These are phyloP conservation scores for Marmota flaviventris DNA, from an alignment of 2,113 vertebrate species.

Conservation along the genomic window DNA sequence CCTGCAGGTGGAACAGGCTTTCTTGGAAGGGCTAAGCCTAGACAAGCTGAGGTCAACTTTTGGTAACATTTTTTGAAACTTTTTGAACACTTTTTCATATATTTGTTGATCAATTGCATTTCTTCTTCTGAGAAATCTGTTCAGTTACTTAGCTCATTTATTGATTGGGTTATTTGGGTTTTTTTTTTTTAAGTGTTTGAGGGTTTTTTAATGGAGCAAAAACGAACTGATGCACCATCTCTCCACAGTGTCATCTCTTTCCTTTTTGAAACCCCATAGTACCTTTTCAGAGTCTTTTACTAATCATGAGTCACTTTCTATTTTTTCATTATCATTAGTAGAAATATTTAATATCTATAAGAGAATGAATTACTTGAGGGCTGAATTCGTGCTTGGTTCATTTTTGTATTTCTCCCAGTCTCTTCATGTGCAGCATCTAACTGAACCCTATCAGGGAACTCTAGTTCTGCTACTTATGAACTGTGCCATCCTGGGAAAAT, in stretches of 20 bases:
- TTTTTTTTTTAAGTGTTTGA: too few relatives aligned
- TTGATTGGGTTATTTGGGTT: too few relatives aligned
- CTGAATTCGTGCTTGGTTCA: neutral
- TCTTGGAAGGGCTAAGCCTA: neutral
- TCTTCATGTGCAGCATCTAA: neutral
- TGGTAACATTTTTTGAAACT: too few relatives aligned
- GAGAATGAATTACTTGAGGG: neutral
- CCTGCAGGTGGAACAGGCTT: rapidly evolving
- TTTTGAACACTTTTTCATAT: too few relatives aligned
- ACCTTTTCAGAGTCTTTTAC: neutral
- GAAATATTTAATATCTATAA: neutral
- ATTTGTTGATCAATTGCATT: too few relatives aligned
- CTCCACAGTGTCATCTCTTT: neutral
- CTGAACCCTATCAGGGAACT: neutral
- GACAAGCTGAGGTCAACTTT: neutral
- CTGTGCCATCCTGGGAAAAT: neutral
- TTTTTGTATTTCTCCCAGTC: neutral
- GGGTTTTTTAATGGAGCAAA: neutral
- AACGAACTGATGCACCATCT: neutral
- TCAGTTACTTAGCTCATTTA: too few relatives aligned
- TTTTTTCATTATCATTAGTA: neutral
- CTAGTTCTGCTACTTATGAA: neutral
- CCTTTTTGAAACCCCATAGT: neutral
- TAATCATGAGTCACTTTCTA: neutral
- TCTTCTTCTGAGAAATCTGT: too few relatives aligned